Conservation (phyloP, 2,797 vertebrate genomes). For the Enteromius paludinosus region DNA sequence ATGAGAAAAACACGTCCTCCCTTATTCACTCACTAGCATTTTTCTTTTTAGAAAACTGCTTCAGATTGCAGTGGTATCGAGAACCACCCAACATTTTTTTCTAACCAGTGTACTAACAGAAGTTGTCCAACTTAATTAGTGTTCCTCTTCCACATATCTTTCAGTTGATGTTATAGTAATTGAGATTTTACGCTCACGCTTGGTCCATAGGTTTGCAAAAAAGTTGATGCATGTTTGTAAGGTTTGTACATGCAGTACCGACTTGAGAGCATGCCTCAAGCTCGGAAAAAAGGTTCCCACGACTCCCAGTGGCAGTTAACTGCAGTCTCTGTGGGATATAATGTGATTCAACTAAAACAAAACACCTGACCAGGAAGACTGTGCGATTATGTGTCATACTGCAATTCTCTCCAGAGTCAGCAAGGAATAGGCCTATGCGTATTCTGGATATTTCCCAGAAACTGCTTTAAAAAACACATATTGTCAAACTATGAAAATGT, state of each 20-base stretch:
- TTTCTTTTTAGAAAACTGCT: constrained; percentile 67
- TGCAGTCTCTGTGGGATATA: constrained; percentile 57
- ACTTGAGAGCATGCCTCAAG: not conserved
- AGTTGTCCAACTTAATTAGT: constrained; percentile 60
- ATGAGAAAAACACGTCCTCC: constrained; percentile 72
- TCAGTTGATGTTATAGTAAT: constrained; percentile 68
- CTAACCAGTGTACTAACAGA: constrained; percentile 69
- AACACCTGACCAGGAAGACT: constrained; percentile 68
- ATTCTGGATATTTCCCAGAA: not conserved
- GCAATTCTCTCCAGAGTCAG: constrained; percentile 71
- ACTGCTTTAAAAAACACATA: not conserved
- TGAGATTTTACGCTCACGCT: constrained; percentile 62
- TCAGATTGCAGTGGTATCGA: constrained; percentile 71
- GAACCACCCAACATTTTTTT: constrained; percentile 71
- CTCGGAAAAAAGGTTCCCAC: constrained; percentile 14
- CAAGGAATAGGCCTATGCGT: constrained; percentile 60
- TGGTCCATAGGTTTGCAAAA: constrained; percentile 49
- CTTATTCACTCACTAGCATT: constrained; percentile 66
- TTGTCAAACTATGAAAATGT: not conserved
- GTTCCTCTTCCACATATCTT: constrained; percentile 42
- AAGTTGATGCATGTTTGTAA: constrained; percentile 64
- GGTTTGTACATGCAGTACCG: constrained; percentile 26
- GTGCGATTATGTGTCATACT: constrained; percentile 69
- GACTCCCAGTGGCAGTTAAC: constrained; percentile 21
- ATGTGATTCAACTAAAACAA: constrained; percentile 73